Percentiles rank a stretch among this genome's conserved stretches.
These are phyloP conservation scores for Megalurothrips usitatus DNA, from an alignment of 2,888 invertebrate species.

Conservation along the genomic window DNA sequence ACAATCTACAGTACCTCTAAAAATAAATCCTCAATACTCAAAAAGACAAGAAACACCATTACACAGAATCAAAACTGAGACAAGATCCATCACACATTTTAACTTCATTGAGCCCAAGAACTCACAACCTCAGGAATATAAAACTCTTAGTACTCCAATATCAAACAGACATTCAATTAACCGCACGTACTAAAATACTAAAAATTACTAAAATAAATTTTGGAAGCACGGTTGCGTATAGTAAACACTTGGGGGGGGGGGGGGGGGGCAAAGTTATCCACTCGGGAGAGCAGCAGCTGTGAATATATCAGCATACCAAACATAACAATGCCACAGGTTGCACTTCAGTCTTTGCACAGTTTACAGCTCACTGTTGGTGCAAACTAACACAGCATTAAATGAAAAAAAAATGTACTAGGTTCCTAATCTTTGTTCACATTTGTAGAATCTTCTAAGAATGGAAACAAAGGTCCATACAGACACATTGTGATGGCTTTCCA, in stretches of 20 bases:
- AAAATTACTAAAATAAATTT: neutral
- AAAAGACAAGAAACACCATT: no score
- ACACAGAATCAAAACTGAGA: no score
- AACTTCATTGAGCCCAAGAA: no score
- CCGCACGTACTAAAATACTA: no score
- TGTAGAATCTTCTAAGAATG: conserved; percentile 1
- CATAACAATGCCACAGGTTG: neutral
- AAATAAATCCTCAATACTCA: no score
- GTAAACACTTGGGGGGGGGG: no score
- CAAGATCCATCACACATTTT: no score
- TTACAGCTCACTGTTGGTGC: neutral
- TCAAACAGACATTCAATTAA: neutral
- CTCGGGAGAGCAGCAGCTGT: no score
- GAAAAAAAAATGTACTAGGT: neutral
- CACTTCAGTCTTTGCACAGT: neutral
- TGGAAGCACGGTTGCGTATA: neutral
- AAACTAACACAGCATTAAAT: neutral
- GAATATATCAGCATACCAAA: no score
- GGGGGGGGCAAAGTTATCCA: no score
- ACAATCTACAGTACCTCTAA: no score
- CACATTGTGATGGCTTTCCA: neutral
- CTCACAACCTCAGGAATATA: neutral
- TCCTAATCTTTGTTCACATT: conserved; percentile 7
- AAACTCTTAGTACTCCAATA: no score
- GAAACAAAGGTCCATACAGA: conserved; percentile 2